Percentiles rank a stretch among this genome's conserved stretches.
Evolutionary conservation across 2,888 invertebrate genomes (phyloP).

Genomic region (Torymus texanus): DNA sequence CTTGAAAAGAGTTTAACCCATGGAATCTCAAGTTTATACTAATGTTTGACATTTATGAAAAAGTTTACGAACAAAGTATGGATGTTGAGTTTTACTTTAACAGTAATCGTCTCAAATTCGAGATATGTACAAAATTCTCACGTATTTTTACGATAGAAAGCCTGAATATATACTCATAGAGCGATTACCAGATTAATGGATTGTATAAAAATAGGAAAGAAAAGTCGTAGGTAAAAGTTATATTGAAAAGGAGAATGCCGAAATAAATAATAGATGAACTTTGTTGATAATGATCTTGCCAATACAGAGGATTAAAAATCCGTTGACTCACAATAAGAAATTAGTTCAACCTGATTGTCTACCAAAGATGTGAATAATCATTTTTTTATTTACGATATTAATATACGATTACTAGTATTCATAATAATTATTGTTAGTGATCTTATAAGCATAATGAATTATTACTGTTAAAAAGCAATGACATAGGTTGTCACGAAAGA

Average conservation of each 20-base stretch:
- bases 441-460: constrained; percentile 27
- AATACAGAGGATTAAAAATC: constrained; percentile 36
- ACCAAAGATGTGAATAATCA: constrained; percentile 50
- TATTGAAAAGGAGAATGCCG: constrained; percentile 13
- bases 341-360: constrained; percentile 45
- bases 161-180: constrained; percentile 51
- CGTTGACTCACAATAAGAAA: constrained; percentile 35
- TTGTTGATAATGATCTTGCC: constrained; percentile 50
- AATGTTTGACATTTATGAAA: constrained; percentile 51
- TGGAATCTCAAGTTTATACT: constrained; percentile 77
- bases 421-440: constrained; percentile 38
- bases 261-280: constrained; percentile 13
- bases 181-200: constrained; percentile 41
- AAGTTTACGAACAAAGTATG: constrained; percentile 41
- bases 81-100: constrained; percentile 19
- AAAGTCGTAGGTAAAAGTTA: constrained; percentile 38
- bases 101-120: constrained; percentile 17
- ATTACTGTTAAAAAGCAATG: constrained; percentile 47
- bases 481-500: constrained; percentile 26
- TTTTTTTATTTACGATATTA: constrained; percentile 25
- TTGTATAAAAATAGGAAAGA: constrained; percentile 37
- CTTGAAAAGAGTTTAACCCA: constrained; percentile 90
- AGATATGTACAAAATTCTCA: constrained; percentile 38
- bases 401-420: constrained; percentile 34
- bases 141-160: constrained; percentile 34